Conservation (phyloP, 2,113 vertebrate genomes). For the Gambusia holbrooki region DNA sequence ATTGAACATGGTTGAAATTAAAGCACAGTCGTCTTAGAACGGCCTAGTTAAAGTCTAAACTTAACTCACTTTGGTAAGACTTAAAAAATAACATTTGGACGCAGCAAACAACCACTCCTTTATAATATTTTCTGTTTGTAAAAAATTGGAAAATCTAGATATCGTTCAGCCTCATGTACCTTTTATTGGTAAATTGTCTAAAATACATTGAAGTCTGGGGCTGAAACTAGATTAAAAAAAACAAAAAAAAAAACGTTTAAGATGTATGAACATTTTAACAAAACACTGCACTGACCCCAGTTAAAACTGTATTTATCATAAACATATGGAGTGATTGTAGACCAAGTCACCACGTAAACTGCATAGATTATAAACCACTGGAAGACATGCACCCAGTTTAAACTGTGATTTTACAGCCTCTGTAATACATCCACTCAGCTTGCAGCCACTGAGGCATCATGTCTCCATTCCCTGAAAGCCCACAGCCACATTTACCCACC, state of each 20-base stretch:
- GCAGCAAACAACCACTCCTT: no score
- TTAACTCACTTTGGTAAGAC: no score
- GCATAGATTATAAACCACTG: neutral
- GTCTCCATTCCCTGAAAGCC: neutral
- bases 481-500: neutral
- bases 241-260: neutral
- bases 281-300: neutral
- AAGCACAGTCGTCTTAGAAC: no score
- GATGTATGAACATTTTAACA: no score
- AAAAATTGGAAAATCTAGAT: no score
- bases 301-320: neutral
- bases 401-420: neutral
- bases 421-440: neutral
- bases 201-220: no score
- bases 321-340: neutral
- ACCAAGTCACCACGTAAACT: neutral
- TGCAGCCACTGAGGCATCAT: neutral
- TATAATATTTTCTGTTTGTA: no score
- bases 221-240: neutral
- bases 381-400: neutral
- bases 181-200: neutral
- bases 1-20: no score
- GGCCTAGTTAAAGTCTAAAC: no score
- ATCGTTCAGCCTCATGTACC: neutral
- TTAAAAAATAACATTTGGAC: no score